Percentiles rank a stretch among this genome's conserved stretches.
Conservation (phyloP, 2,797 vertebrate species). For the Rhinophrynus dorsalis region DNA sequence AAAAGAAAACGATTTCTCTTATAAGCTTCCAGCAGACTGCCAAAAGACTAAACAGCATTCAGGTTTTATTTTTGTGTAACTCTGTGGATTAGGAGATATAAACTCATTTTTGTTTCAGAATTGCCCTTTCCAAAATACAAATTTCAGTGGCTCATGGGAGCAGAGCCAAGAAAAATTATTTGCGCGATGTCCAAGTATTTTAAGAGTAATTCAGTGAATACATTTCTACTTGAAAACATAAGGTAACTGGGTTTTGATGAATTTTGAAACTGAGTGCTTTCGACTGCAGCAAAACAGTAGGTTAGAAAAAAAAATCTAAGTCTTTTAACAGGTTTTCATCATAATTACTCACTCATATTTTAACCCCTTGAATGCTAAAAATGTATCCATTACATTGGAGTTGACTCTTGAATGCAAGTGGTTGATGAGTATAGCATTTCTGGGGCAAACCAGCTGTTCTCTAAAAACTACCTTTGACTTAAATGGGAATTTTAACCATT, state of each 20-base stretch:
- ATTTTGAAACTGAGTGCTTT: neutral
- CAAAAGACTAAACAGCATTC: constrained; percentile 38
- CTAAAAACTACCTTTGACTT: no score
- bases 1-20: constrained; percentile 51
- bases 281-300: neutral
- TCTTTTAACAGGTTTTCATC: no score
- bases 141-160: constrained; percentile 43
- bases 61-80: constrained; percentile 53
- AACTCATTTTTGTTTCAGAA: constrained; percentile 50
- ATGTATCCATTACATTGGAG: no score
- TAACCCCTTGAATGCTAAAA: no score
- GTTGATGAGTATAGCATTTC: no score
- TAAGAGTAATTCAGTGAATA: constrained; percentile 1
- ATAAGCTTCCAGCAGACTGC: constrained; percentile 47
- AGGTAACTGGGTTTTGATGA: neutral
- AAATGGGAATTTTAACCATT: no score
- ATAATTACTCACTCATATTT: no score
- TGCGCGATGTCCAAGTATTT: constrained; percentile 22
- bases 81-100: constrained; percentile 53
- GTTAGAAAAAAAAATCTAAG: no score
- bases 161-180: constrained; percentile 44
- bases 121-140: constrained; percentile 53
- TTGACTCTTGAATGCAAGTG: no score
- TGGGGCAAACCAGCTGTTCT: no score
- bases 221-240: neutral